Evolutionary conservation across 2,113 vertebrate species (phyloP).

Genomic region (Trinectes maculatus): DNA sequence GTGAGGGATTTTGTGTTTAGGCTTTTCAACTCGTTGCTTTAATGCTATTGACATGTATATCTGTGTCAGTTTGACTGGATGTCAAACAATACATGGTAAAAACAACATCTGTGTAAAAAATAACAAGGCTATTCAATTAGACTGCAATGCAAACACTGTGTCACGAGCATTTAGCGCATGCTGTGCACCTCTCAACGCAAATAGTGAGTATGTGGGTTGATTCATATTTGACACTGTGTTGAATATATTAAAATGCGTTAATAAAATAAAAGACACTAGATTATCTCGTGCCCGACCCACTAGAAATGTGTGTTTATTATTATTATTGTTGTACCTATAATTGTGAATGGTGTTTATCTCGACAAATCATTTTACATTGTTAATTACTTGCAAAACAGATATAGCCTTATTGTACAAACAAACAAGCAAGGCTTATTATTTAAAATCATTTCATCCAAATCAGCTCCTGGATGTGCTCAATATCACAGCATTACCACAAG

Average conservation of each 20-base stretch:
- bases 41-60: constrained; percentile 24
- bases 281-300: not conserved
- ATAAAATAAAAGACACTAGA: constrained; percentile 26
- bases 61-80: constrained; percentile 4
- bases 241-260: constrained; percentile 50
- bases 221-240: constrained; percentile 26
- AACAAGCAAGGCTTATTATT: too few relatives aligned
- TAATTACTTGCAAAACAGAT: too few relatives aligned
- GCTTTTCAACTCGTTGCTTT: constrained; percentile 27
- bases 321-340: too few relatives aligned
- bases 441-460: not conserved
- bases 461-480: not conserved
- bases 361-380: too few relatives aligned
- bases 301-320: too few relatives aligned
- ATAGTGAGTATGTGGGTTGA: constrained; percentile 40
- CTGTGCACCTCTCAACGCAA: constrained; percentile 47
- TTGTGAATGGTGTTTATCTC: not conserved
- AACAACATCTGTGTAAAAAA: constrained; percentile 40
- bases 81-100: constrained; percentile 30
- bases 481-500: not conserved
- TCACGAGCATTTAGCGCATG: constrained; percentile 49
- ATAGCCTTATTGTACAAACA: too few relatives aligned
- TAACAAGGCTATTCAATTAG: constrained; percentile 54
- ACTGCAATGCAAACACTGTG: constrained; percentile 41
- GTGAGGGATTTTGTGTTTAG: constrained; percentile 24